These are phyloP conservation scores for Paradoxurus hermaphroditus DNA, from an alignment of 2,113 vertebrate species.

Conservation along the genomic window DNA sequence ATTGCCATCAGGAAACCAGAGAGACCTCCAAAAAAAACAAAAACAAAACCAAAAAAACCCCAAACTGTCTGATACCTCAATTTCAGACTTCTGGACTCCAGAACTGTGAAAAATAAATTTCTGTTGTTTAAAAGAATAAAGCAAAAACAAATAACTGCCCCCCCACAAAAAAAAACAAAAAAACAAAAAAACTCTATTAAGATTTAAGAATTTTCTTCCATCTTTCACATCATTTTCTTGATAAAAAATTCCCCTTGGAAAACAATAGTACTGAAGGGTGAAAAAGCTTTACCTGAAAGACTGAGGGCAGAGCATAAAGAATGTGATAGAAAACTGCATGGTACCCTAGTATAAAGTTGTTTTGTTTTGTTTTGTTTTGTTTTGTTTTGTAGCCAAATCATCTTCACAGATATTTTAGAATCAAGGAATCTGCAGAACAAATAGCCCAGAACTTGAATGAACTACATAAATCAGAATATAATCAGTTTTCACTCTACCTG, in stretches of 20 bases:
- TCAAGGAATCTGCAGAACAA: conserved; percentile 50
- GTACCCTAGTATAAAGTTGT: neutral
- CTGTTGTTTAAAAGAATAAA: neutral
- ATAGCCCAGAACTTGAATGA: conserved; percentile 51
- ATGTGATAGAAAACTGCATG: neutral
- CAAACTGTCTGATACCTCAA: neutral
- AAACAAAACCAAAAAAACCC: neutral
- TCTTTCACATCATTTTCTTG: neutral
- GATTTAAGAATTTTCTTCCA: neutral
- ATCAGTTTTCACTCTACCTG: conserved; percentile 45
- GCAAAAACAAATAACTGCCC: neutral
- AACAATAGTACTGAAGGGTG: neutral
- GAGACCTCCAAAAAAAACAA: neutral
- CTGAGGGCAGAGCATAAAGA: neutral
- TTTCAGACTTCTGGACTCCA: neutral
- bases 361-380: no score
- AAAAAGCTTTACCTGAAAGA: neutral
- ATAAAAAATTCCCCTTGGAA: conserved; percentile 24
- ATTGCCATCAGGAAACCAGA: neutral
- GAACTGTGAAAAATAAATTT: neutral
- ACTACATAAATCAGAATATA: conserved; percentile 63
- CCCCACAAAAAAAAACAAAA: no score
- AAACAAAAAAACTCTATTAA: neutral
- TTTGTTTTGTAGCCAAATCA: conserved; percentile 26
- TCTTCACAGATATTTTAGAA: conserved; percentile 52